Conservation (phyloP, 2,888 invertebrate genomes). For the Lepidochrysops patricia region DNA sequence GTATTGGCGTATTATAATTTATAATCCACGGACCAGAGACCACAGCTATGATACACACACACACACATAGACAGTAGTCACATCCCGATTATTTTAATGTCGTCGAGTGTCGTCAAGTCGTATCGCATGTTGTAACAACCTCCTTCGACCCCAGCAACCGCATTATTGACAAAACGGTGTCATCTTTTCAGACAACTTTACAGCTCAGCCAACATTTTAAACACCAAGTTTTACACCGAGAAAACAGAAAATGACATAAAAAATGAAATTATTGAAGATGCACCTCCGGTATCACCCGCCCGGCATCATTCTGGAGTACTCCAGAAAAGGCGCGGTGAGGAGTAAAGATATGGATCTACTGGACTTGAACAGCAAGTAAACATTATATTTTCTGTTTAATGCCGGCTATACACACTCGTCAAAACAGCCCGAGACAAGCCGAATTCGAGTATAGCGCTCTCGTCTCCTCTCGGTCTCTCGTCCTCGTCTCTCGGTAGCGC, state of each 20-base stretch:
- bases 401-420: too few relatives aligned
- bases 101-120: background rate
- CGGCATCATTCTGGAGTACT: conserved; percentile 78
- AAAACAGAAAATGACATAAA: conserved; percentile 24
- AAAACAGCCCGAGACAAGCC: too few relatives aligned
- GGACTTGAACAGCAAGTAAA: conserved; percentile 76
- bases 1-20: too few relatives aligned
- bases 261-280: conserved; percentile 80
- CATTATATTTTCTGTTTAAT: too few relatives aligned
- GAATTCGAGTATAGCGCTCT: too few relatives aligned
- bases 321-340: conserved; percentile 69
- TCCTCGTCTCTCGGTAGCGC: too few relatives aligned
- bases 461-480: too few relatives aligned
- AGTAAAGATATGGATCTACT: conserved; percentile 79
- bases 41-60: too few relatives aligned
- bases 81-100: background rate
- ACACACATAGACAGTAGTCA: too few relatives aligned
- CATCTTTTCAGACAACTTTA: conserved; percentile 28
- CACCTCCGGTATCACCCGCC: conserved; percentile 83
- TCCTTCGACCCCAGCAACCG: conserved; percentile 35
- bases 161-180: conserved; percentile 49
- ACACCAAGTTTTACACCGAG: conserved; percentile 23
- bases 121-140: conserved; percentile 11
- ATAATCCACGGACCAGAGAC: too few relatives aligned
- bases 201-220: too few relatives aligned